Percentiles rank a stretch among this genome's conserved stretches.
These are phyloP conservation scores for Osmerus eperlanus DNA, from an alignment of 2,113 vertebrate species.

Conservation along the genomic window DNA sequence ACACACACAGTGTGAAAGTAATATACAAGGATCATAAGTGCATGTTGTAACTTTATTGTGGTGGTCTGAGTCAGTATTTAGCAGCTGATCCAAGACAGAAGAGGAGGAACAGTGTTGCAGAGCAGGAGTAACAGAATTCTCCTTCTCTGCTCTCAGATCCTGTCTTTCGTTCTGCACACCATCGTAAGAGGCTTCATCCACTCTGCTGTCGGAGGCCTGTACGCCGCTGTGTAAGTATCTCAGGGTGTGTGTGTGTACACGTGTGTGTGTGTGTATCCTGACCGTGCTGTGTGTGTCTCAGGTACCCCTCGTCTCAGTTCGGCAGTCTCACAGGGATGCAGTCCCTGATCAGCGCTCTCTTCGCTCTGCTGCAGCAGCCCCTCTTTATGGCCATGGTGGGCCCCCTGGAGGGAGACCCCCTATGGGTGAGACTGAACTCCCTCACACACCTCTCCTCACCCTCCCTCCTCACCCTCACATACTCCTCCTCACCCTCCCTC, in stretches of 20 bases:
- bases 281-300: slow-evolving; percentile 42
- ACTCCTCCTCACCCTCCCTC: background rate
- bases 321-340: slow-evolving; percentile 96
- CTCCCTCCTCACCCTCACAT: background rate
- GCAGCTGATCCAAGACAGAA: background rate
- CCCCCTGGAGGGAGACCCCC: slow-evolving; percentile 87
- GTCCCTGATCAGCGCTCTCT: slow-evolving; percentile 92
- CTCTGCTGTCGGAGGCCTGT: slow-evolving; percentile 91
- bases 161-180: slow-evolving; percentile 96
- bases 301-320: slow-evolving; percentile 95
- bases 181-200: slow-evolving; percentile 97
- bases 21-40: too few species aligned
- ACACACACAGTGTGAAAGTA: too few species aligned
- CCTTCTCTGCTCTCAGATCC: slow-evolving; percentile 73
- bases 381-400: slow-evolving; percentile 95
- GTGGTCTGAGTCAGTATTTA: background rate
- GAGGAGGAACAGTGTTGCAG: background rate
- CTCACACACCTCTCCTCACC: too few species aligned
- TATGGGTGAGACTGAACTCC: slow-evolving; percentile 76
- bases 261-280: too few species aligned
- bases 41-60: background rate
- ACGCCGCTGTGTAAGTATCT: slow-evolving; percentile 93
- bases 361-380: slow-evolving; percentile 93
- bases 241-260: background rate
- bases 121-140: background rate